Evolutionary conservation across 1,140 invertebrate genomes (phyloP).

Genomic region (Prorops nasuta): DNA sequence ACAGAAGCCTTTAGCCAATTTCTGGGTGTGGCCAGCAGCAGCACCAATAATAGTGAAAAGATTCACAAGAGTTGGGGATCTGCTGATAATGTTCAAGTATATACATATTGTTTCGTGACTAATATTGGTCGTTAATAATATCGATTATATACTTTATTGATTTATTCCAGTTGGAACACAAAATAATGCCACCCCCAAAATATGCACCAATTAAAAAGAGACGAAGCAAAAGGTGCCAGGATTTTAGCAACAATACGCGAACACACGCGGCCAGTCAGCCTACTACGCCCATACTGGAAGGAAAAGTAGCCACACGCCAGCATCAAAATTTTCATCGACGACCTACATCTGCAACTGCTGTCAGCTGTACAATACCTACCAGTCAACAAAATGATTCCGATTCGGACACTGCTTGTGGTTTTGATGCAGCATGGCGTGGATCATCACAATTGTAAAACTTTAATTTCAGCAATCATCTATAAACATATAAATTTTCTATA

Average conservation of each 20-base stretch:
- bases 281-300: slow-evolving; percentile 42
- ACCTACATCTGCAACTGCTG: slow-evolving; percentile 58
- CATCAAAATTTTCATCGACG: slow-evolving; percentile 30
- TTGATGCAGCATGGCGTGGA: slow-evolving; percentile 69
- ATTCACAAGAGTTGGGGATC: slow-evolving; percentile 84
- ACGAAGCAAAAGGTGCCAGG: slow-evolving; percentile 62
- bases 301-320: slow-evolving; percentile 30
- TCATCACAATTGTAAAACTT: slow-evolving; percentile 47
- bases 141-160: slow-evolving; percentile 1
- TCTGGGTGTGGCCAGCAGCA: slow-evolving; percentile 69
- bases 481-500: no score
- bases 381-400: slow-evolving; percentile 64
- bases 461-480: no score
- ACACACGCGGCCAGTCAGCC: slow-evolving; percentile 39
- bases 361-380: slow-evolving; percentile 40
- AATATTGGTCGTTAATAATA: slow-evolving; percentile 6
- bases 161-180: slow-evolving; percentile 50
- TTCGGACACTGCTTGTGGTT: slow-evolving; percentile 79
- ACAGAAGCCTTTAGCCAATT: slow-evolving; percentile 88
- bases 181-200: slow-evolving; percentile 72
- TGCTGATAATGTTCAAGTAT: slow-evolving; percentile 77
- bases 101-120: slow-evolving; percentile 6
- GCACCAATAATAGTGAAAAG: slow-evolving; percentile 58
- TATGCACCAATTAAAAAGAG: slow-evolving; percentile 64
- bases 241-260: slow-evolving; percentile 44